These are phyloP conservation scores for Spialia ferax DNA, from an alignment of 2,888 invertebrate species.

Conservation along the genomic window DNA sequence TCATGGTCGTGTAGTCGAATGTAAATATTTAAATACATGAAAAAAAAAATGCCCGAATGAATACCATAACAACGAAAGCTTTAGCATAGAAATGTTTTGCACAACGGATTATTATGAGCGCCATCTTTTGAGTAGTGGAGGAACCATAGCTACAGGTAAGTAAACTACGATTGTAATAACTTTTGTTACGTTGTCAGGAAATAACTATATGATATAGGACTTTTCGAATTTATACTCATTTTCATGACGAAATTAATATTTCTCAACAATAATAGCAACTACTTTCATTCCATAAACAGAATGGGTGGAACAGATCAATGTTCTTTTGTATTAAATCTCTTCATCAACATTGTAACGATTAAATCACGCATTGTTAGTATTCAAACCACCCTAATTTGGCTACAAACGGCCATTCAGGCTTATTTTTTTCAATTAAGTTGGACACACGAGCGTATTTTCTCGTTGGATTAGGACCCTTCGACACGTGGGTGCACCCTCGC, in stretches of 20 bases:
- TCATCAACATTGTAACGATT: constrained; percentile 12
- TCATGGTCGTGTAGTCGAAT: too few relatives aligned
- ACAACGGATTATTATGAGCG: neutral
- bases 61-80: too few relatives aligned
- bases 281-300: too few relatives aligned
- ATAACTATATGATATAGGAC: too few relatives aligned
- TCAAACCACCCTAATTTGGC: constrained; percentile 20
- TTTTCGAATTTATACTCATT: too few relatives aligned
- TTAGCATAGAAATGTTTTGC: too few relatives aligned
- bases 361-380: constrained; percentile 25
- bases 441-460: constrained; percentile 74
- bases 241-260: too few relatives aligned
- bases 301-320: neutral
- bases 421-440: constrained; percentile 77
- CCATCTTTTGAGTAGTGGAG: constrained; percentile 26
- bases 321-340: neutral
- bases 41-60: too few relatives aligned
- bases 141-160: neutral
- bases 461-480: constrained; percentile 79
- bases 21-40: too few relatives aligned
- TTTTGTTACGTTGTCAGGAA: too few relatives aligned
- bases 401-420: constrained; percentile 50
- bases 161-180: too few relatives aligned
- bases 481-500: constrained; percentile 70
- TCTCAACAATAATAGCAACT: too few relatives aligned